Conservation (phyloP, 1,140 invertebrate genomes). For the Leptinotarsa undecemlineata region DNA sequence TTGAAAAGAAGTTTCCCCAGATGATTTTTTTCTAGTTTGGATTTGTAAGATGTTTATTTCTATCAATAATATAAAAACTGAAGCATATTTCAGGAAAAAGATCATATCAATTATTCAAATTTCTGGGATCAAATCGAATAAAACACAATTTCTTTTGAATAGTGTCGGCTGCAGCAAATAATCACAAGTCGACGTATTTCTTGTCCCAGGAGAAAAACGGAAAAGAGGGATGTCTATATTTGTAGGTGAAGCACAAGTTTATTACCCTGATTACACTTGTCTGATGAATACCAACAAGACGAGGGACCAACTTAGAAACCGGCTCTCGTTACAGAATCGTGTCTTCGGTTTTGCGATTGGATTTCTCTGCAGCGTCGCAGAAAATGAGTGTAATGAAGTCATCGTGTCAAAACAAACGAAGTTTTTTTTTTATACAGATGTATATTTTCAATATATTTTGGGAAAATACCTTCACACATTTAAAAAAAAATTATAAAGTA, state of each 20-base stretch:
- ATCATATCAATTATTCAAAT: no score
- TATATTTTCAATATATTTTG: no score
- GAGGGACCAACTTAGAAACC: conserved; percentile 34
- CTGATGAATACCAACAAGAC: conserved; percentile 49
- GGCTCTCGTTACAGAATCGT: conserved; percentile 35
- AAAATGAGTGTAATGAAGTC: neutral
- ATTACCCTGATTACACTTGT: conserved; percentile 46
- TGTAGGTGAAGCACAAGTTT: conserved; percentile 38
- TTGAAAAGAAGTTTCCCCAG: no score
- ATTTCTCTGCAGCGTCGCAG: conserved; percentile 27
- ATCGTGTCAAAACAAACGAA: no score
- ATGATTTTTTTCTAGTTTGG: no score
- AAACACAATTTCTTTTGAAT: neutral
- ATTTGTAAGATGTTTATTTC: no score
- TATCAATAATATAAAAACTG: no score
- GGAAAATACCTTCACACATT: no score
- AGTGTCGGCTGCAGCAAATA: neutral
- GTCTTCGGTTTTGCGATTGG: conserved; percentile 23
- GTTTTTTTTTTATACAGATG: no score
- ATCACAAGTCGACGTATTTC: neutral
- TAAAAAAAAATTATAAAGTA: no score
- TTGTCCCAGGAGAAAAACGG: neutral
- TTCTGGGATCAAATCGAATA: no score
- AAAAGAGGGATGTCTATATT: conserved; percentile 7
- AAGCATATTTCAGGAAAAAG: no score